Evolutionary conservation across 64 coral and sea anemone species (phyloP), one percentile per base, ranked within the genome.

Genomic region (Porites lutea): DNA sequence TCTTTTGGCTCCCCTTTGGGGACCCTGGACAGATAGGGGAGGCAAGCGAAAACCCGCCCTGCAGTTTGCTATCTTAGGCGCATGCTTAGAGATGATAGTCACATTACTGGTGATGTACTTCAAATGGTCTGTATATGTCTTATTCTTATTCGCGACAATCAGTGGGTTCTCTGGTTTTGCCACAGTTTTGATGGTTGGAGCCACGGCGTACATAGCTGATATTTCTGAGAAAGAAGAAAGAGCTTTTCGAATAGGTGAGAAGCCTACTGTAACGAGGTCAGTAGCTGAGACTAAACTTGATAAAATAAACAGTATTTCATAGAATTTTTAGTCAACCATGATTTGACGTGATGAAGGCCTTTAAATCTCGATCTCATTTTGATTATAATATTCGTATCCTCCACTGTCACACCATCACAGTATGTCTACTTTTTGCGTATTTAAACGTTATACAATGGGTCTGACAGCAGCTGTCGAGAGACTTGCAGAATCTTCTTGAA

Each of bases 201-300:
- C 90, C 3, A 94, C 88, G 88, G 81, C 96, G 1, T 98, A 94
- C 72, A 66, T 98, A 19, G 89, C 92, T 7, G 96, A 98, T 58
- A 94, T 93, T 2, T 74, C 85, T 3, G 61, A 77, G 6, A 59
- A 94, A 54, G 78, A 83, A 4, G 88, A 89, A 71, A 65, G 90
- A 51, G 88, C 96, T n/a, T 57, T 91, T n/a, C 92, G 92, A 57
- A 59, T 98, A 18, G 92, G 96, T 98, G 50, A 94, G 82, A 37
- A 37, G 27, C 27, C 27, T 37, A 37, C 27, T 37, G 27, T 37
- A 37, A 37, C 27, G 27, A 37, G 27, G 27, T 37, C 27, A 37
- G 27, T 37, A 37, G 11, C 76, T 59, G 9, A 9, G 19, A 57
- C 48, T n/a, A 21, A 13, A 12, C 54, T 57, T 7, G 65, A 27